These are phyloP conservation scores for Cryptotermes secundus DNA, from an alignment of 1,140 invertebrate genomes.

Conservation along the genomic window DNA sequence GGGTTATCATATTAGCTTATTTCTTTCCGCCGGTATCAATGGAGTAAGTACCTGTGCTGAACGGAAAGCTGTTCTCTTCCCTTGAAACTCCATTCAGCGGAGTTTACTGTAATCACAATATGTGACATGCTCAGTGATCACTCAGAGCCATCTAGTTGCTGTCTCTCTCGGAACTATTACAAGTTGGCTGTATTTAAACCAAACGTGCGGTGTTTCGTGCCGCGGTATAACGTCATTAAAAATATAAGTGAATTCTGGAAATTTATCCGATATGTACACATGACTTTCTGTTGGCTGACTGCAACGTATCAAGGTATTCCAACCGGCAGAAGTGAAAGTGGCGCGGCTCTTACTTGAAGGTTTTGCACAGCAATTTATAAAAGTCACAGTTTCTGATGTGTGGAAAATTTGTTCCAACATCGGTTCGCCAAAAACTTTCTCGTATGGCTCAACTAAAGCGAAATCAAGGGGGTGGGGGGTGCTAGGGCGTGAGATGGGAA, in stretches of 20 bases:
- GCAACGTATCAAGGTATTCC: neutral
- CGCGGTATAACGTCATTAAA: neutral
- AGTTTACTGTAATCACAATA: too few relatives aligned
- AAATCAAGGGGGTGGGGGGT: neutral
- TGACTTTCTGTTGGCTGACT: neutral
- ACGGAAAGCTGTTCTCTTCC: too few relatives aligned
- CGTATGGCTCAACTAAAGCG: neutral
- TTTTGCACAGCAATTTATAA: neutral
- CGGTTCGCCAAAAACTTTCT: neutral
- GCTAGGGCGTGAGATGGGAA: neutral
- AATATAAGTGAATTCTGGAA: neutral
- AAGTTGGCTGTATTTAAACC: too few relatives aligned
- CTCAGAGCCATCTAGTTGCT: too few relatives aligned
- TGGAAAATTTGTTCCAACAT: neutral
- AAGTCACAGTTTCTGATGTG: slow-evolving; percentile 4
- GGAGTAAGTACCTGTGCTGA: too few relatives aligned
- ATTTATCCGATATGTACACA: neutral
- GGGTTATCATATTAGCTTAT: too few relatives aligned
- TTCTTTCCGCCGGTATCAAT: too few relatives aligned
- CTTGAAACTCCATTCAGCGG: too few relatives aligned
- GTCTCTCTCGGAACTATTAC: too few relatives aligned
- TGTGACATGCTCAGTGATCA: too few relatives aligned
- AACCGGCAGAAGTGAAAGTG: too few relatives aligned
- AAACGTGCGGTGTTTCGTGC: too few relatives aligned
- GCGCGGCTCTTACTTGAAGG: neutral